phyloP scores from a whole-genome alignment of 2,113 vertebrate species.

The Myrmecophaga tridactyla region DNA sequence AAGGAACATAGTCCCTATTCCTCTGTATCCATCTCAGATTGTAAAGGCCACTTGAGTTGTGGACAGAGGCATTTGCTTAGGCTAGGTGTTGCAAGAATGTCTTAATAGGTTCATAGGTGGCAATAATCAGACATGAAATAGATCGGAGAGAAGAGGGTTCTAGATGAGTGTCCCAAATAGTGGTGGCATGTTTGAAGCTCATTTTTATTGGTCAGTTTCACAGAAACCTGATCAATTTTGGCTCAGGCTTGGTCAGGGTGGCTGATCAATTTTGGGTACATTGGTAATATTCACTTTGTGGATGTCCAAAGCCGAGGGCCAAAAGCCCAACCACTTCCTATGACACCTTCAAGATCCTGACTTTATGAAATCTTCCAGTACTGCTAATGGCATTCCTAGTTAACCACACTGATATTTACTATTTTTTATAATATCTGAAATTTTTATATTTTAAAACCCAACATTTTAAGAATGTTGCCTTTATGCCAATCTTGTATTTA shows the following conservation, averaged over 20 bases:
- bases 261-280: not conserved
- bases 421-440: constrained; percentile 1
- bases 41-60: not conserved
- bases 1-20: not conserved
- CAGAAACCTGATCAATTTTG: not conserved
- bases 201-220: not conserved
- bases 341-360: not conserved
- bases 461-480: not conserved
- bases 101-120: not conserved
- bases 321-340: not conserved
- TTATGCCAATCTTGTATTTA: not conserved
- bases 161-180: not conserved
- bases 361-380: not conserved
- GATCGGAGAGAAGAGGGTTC: not conserved
- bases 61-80: not conserved
- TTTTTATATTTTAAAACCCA: constrained; percentile 34
- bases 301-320: not conserved
- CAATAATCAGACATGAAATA: not conserved
- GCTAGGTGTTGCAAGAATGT: not conserved
- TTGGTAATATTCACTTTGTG: not conserved
- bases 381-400: not conserved
- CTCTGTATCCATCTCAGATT: not conserved
- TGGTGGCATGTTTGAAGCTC: not conserved
- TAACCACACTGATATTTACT: not conserved
- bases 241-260: no score